phyloP scores from a whole-genome alignment of 1,140 invertebrate species.

The Venustaconcha ellipsiformis region DNA sequence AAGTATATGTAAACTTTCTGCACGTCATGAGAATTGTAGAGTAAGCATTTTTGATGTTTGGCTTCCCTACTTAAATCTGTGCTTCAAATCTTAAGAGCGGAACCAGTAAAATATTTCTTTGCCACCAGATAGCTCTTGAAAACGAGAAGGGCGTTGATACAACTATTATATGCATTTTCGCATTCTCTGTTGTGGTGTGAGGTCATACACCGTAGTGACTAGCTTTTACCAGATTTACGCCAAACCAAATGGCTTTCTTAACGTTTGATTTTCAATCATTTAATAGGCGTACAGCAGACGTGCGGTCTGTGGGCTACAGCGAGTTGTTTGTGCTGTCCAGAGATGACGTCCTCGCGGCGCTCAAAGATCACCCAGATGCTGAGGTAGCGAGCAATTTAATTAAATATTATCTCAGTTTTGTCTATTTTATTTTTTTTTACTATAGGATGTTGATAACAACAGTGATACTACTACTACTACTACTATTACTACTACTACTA shows the following conservation, averaged over 20 bases:
- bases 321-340: slow-evolving; percentile 94
- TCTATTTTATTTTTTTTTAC: background rate
- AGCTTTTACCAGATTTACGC: background rate
- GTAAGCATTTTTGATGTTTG: too few relatives aligned
- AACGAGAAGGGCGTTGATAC: background rate
- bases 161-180: background rate
- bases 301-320: slow-evolving; percentile 94
- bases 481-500: background rate
- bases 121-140: background rate
- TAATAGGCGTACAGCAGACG: slow-evolving; percentile 91
- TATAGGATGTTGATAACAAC: background rate
- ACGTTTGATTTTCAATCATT: slow-evolving; percentile 10
- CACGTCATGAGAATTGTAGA: too few relatives aligned
- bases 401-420: background rate
- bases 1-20: too few relatives aligned
- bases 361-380: slow-evolving; percentile 97
- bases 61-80: too few relatives aligned
- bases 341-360: slow-evolving; percentile 93
- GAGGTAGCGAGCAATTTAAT: slow-evolving; percentile 75
- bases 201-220: background rate
- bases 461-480: background rate
- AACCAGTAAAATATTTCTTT: background rate
- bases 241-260: background rate
- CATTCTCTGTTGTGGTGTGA: background rate
- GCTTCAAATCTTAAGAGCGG: background rate